Conservation (phyloP, 2,888 invertebrate genomes). For the Phasia obesa region DNA sequence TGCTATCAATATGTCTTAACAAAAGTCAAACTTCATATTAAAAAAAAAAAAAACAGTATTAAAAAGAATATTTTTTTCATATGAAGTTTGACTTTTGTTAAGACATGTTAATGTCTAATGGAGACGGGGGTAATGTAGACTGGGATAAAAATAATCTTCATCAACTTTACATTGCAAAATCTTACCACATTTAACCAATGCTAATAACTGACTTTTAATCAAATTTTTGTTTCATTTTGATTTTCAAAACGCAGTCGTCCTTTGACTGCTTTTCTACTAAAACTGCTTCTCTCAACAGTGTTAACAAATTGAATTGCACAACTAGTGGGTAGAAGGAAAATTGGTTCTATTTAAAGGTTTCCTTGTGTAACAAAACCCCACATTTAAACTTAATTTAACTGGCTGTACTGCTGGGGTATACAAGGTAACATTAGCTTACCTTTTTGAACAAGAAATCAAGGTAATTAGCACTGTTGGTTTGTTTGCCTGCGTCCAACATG, state of each 20-base stretch:
- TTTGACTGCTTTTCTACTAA: not conserved
- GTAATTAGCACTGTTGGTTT: conserved; percentile 68
- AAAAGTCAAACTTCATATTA: too few relatives aligned
- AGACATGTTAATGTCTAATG: too few relatives aligned
- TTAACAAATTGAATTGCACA: not conserved
- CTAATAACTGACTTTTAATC: conserved; percentile 25
- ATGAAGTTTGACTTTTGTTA: too few relatives aligned
- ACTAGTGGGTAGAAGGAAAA: not conserved
- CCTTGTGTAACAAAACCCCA: not conserved
- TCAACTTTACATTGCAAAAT: too few relatives aligned
- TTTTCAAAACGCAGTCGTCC: not conserved
- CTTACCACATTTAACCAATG: not conserved
- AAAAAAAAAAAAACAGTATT: too few relatives aligned
- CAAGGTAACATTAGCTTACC: not conserved
- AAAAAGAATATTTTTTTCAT: too few relatives aligned
- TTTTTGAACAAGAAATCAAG: conserved; percentile 6
- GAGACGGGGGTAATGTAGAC: too few relatives aligned
- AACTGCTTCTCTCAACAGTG: not conserved
- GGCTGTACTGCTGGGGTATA: not conserved
- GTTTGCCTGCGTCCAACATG: conserved; percentile 31
- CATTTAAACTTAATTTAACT: conserved; percentile 5
- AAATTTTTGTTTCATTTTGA: conserved; percentile 28
- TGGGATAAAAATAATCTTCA: too few relatives aligned
- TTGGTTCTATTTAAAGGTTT: conserved; percentile 14
- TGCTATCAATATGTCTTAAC: too few relatives aligned